Base-by-base conservation (phyloP, 1,140 invertebrate genomes). In the Solenopsis fugax region DNA sequence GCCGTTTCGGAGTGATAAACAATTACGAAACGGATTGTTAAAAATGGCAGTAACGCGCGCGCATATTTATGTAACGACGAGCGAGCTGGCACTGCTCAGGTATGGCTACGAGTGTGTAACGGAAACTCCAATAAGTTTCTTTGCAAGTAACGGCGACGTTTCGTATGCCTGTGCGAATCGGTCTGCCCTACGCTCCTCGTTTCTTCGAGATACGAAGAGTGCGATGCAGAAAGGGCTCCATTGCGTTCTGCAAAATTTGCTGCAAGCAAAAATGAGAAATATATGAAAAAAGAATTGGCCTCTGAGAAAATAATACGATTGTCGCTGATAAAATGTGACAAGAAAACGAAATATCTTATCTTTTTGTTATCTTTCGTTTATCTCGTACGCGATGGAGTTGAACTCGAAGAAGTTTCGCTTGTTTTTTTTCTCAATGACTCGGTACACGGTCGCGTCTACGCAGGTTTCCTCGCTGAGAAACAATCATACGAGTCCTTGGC, bases 21-120 rank as follows among this genome's bases (percentile, higher is more conserved):
- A 93, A 93, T 93, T 93, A 93, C 90, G 91, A 93, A 93, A 93
- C 90, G 89, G 71, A 93, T 93, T 93, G 92, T 93, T 91, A 91
- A 92, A 92, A 91, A 91, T 88, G 90, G 90, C 77, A 90, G 88
- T 77, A 77, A 72, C 72, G 77, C 82, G 90, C 87, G 29, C 41
- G 77, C 90, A 90, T 91, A 91, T 94, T 94, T 94, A 93, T 93
- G 92, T 94, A 94, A 94, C 90, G 87, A 89, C 86, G 86, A 58
- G 72, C 37, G 52, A 56, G 52, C 52, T 52, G 37, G 21, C 52
- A 52, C 71, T 58, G 41, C 41, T 73, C 24, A 60, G 18, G 67
- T 73, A 90, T 92, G 88, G 85, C 90, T 90, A 89, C 84, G 88
- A 89, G 73, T 73, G 89, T 93, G 92, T 93, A 94, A 93, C 90